Conservation (phyloP, 2,797 vertebrate genomes). For the Xenopus petersii region DNA sequence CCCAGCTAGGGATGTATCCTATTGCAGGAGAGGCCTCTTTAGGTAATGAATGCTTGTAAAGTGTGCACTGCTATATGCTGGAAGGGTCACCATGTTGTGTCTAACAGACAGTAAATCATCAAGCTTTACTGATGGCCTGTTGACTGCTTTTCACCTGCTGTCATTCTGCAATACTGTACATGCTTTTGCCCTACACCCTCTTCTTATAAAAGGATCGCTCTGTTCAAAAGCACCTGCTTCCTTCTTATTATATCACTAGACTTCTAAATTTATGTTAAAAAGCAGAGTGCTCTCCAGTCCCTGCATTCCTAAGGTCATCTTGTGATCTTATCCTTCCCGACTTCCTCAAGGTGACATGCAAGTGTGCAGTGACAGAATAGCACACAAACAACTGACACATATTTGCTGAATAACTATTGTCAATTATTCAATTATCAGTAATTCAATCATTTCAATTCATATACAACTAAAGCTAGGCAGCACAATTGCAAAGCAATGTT, state of each 20-base stretch:
- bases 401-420: too few relatives aligned
- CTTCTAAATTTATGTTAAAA: slow-evolving; percentile 15
- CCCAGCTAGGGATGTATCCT: background rate
- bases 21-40: background rate
- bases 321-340: background rate
- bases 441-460: too few relatives aligned
- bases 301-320: slow-evolving; percentile 20
- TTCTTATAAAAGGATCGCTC: slow-evolving; percentile 31
- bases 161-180: slow-evolving; percentile 30
- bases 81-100: slow-evolving; percentile 4
- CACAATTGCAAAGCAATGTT: too few relatives aligned
- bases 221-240: slow-evolving; percentile 40
- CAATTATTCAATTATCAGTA: too few relatives aligned
- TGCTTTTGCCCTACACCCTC: slow-evolving; percentile 22
- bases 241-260: slow-evolving; percentile 6
- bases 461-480: too few relatives aligned
- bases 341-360: slow-evolving; percentile 23
- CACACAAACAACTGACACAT: background rate
- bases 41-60: slow-evolving; percentile 4
- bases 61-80: slow-evolving; percentile 7
- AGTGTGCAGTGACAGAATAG: background rate
- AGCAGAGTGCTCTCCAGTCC: background rate
- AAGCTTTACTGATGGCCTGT: slow-evolving; percentile 10
- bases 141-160: slow-evolving; percentile 33
- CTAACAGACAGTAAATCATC: slow-evolving; percentile 18